Percentiles rank a stretch among this genome's conserved stretches.
These are phyloP conservation scores for Lobophora halterata DNA, from an alignment of 2,888 invertebrate genomes.

Conservation along the genomic window DNA sequence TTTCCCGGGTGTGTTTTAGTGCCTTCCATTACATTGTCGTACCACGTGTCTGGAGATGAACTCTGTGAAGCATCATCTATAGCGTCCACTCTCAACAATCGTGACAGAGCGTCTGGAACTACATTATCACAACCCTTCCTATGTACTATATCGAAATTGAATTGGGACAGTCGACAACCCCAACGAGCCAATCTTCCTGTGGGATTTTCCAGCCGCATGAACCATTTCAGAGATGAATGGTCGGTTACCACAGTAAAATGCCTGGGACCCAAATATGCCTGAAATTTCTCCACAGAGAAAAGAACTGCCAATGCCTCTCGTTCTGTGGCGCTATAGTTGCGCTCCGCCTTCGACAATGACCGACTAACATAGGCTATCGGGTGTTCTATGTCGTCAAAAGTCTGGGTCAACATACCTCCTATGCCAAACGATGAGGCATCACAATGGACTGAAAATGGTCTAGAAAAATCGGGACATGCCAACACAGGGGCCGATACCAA, in stretches of 20 bases:
- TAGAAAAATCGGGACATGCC: neutral
- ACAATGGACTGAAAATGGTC: neutral
- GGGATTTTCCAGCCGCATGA: neutral
- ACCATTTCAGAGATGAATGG: neutral
- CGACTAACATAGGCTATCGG: neutral
- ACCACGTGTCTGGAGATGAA: too few species aligned
- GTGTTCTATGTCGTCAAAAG: neutral
- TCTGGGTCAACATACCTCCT: neutral
- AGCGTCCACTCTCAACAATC: too few species aligned
- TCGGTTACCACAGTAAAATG: neutral
- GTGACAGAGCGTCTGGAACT: neutral
- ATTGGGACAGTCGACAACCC: neutral
- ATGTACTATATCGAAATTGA: neutral
- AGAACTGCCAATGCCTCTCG: neutral
- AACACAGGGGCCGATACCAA: neutral
- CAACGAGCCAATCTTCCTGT: neutral
- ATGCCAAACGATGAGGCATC: neutral
- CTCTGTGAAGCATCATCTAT: too few species aligned
- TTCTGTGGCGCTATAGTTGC: neutral
- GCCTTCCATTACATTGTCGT: too few species aligned
- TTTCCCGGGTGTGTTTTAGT: too few species aligned
- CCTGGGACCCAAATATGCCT: neutral
- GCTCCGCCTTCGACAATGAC: neutral
- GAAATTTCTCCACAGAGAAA: neutral
- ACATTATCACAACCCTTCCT: neutral